phyloP scores from a whole-genome alignment of 2,797 vertebrate genomes.

The Masticophis lateralis region DNA sequence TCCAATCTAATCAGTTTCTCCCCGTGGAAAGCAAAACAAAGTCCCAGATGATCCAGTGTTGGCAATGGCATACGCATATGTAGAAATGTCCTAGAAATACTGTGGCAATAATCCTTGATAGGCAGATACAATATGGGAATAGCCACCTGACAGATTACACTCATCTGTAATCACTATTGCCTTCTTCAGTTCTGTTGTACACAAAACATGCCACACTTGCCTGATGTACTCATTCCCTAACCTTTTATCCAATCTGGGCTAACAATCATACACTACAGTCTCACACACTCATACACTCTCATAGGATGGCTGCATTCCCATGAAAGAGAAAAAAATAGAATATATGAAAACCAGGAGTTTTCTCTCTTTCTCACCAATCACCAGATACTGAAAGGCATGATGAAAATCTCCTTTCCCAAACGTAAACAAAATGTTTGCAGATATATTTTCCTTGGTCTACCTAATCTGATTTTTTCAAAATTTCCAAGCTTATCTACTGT shows the following conservation, averaged over 20 bases:
- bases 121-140: not conserved
- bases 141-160: not conserved
- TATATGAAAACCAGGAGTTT: not conserved
- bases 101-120: not conserved
- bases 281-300: not conserved
- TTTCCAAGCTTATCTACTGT: not conserved
- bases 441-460: not conserved
- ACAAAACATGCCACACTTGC: not conserved
- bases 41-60: not conserved
- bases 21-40: not conserved
- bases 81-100: not conserved
- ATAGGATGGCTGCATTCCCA: not conserved
- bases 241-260: not conserved
- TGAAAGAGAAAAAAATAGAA: not conserved
- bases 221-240: not conserved
- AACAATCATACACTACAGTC: not conserved
- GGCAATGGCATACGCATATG: not conserved
- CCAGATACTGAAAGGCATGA: not conserved
- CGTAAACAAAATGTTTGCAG: not conserved
- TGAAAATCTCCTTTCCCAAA: not conserved
- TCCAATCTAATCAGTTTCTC: not conserved
- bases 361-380: not conserved
- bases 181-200: not conserved
- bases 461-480: not conserved
- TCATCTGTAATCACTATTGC: not conserved